Evolutionary conservation across 2,797 vertebrate species (phyloP).

Genomic region (Nyctibius grandis): DNA sequence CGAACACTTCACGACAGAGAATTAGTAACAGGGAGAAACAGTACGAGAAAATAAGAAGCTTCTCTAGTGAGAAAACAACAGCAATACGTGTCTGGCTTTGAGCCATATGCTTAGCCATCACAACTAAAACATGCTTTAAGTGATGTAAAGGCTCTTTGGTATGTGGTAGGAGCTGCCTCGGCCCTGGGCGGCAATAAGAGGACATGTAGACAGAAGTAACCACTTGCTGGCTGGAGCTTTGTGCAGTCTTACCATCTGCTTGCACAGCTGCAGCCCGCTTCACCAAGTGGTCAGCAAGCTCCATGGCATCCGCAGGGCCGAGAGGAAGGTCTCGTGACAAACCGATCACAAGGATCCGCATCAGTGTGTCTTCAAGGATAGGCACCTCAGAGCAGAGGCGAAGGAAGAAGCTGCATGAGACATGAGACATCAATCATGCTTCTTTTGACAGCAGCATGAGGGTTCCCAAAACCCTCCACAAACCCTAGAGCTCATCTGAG

Average conservation of each 20-base stretch:
- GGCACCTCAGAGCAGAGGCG: conserved; percentile 98
- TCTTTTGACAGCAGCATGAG: background rate
- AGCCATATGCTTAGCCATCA: background rate
- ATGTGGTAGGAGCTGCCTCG: background rate
- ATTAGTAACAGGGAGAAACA: background rate
- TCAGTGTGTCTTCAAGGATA: conserved; percentile 94
- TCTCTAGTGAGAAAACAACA: background rate
- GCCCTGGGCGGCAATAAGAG: background rate
- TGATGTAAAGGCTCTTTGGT: background rate
- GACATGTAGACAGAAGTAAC: background rate
- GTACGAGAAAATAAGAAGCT: background rate
- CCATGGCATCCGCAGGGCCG: conserved; percentile 96
- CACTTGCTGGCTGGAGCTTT: background rate
- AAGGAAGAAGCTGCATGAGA: conserved; percentile 88
- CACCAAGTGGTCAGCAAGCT: conserved; percentile 95
- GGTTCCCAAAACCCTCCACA: background rate
- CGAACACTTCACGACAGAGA: background rate
- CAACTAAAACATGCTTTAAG: background rate
- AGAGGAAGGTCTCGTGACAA: conserved; percentile 93
- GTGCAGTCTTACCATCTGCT: conserved; percentile 82
- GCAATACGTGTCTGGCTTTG: background rate
- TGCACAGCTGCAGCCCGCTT: conserved; percentile 94
- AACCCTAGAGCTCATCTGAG: background rate
- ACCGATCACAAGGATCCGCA: conserved; percentile 95
- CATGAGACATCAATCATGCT: background rate